Base-by-base conservation (phyloP, 1,140 invertebrate species). In the Camponotus pennsylvanicus region DNA sequence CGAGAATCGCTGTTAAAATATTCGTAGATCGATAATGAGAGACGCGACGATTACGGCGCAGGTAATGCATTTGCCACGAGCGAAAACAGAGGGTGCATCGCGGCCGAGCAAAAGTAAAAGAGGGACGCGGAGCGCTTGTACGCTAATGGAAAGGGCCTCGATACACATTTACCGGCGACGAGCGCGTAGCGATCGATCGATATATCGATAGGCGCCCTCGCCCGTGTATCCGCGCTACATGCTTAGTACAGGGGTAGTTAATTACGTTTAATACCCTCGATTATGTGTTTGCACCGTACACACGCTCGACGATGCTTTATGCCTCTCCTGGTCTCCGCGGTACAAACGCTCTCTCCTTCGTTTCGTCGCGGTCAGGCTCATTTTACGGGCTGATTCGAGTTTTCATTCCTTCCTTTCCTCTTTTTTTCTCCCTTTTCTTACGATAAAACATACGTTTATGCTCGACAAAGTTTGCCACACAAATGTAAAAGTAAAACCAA, bases 191-290 rank as follows among this genome's bases (percentile, higher is more conserved):
- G 85, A 92, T 92, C 93, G 92, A 94, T 94, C 92, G 91, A 92
- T 93, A 91, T 91, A 93, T 94, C 93, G 92, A 93, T 94, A 89
- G 89, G 88, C 88, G 87, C 91, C 92, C 85, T 61, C 75, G 80
- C 67, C 32, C 84, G 70, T 86, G 86, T 86, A 82, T 90, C 89
- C 21, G 70, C 49, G 59, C 86, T 55, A 80, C 82, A 82, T 86
- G 90, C 91, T 92, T 92, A 83, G 79, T 83, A 92, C 91, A 93
- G 89, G 89, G 92, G 89, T 91, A 88, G 92, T 92, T 94, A 94
- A 94, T 94, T 94, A 94, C 94, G 93, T 94, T 94, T 94, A 94
- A 94, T 94, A 94, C 91, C 92, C 89, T 92, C 89, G 93, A 91
- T 93, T 93, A 93, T 93, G 93, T 94, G 93, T 94, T 94, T 94